These are phyloP conservation scores for Takifugu flavidus DNA, from an alignment of 2,113 vertebrate species.

Conservation along the genomic window DNA sequence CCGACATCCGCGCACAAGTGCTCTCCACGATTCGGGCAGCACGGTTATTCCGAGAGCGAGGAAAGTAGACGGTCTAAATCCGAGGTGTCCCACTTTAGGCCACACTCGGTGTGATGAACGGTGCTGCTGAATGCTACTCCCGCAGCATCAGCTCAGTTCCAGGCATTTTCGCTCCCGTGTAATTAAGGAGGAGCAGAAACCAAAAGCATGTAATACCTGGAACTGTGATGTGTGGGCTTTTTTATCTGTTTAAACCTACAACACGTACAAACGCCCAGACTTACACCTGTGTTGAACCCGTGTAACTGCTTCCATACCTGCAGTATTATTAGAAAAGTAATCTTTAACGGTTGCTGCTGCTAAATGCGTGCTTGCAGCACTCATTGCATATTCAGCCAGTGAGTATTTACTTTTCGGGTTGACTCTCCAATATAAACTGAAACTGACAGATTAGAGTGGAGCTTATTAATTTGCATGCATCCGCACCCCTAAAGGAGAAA, in stretches of 20 bases:
- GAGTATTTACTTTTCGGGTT: background rate
- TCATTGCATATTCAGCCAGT: constrained; percentile 12
- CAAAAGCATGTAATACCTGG: constrained; percentile 50
- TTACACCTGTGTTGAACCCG: constrained; percentile 7
- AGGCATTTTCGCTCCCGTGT: constrained; percentile 22
- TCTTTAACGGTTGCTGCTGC: no score
- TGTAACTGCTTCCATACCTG: constrained; percentile 29
- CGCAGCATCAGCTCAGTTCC: constrained; percentile 22
- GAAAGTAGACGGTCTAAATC: constrained; percentile 20
- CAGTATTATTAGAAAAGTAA: constrained; percentile 8
- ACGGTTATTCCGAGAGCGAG: constrained; percentile 28
- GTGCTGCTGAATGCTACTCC: constrained; percentile 33
- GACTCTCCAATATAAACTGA: background rate
- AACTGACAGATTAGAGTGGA: constrained; percentile 15
- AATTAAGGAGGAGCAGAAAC: constrained; percentile 51
- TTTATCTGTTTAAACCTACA: constrained; percentile 22
- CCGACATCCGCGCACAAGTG: constrained; percentile 20
- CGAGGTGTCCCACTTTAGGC: constrained; percentile 35
- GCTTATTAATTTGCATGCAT: constrained; percentile 13
- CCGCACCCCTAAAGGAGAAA: background rate
- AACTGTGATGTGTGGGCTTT: constrained; percentile 37
- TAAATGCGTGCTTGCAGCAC: background rate
- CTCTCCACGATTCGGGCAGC: constrained; percentile 32
- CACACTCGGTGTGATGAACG: constrained; percentile 52
- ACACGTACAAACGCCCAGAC: constrained; percentile 22